phyloP scores from a whole-genome alignment of 1,140 invertebrate genomes.

The Drosophila virilis region DNA sequence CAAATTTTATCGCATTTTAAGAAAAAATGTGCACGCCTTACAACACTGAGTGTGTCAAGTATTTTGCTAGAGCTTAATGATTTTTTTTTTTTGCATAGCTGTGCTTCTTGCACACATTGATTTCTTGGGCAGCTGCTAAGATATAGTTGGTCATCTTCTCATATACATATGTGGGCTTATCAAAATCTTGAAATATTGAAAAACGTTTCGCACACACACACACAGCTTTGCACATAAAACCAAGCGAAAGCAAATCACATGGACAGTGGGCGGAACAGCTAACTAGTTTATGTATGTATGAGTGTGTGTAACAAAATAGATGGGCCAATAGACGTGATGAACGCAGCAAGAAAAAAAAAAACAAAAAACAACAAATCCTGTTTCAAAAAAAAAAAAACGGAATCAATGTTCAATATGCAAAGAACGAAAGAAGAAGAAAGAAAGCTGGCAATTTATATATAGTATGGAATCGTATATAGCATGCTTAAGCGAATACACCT shows the following conservation, averaged over 20 bases:
- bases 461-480: conserved; percentile 59
- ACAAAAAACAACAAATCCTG: conserved; percentile 1
- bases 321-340: conserved; percentile 78
- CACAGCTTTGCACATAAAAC: conserved; percentile 26
- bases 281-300: conserved; percentile 6
- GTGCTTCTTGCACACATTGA: neutral
- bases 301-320: conserved; percentile 44
- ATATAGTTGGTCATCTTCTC: neutral
- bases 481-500: conserved; percentile 6
- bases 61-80: too few species aligned
- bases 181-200: conserved; percentile 65
- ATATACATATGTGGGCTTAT: conserved; percentile 58
- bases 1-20: neutral
- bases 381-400: conserved; percentile 27
- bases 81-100: neutral
- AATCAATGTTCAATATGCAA: conserved; percentile 26
- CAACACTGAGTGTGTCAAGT: too few species aligned
- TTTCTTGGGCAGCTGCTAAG: neutral
- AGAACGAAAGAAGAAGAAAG: conserved; percentile 14
- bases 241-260: conserved; percentile 44
- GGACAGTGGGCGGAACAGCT: conserved; percentile 41
- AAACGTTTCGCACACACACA: conserved; percentile 14
- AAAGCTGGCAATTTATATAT: conserved; percentile 66
- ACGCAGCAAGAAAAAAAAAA: conserved; percentile 35
- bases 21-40: too few species aligned